Conservation (phyloP, 2,888 invertebrate species). For the Cecidostiba fungosa region DNA sequence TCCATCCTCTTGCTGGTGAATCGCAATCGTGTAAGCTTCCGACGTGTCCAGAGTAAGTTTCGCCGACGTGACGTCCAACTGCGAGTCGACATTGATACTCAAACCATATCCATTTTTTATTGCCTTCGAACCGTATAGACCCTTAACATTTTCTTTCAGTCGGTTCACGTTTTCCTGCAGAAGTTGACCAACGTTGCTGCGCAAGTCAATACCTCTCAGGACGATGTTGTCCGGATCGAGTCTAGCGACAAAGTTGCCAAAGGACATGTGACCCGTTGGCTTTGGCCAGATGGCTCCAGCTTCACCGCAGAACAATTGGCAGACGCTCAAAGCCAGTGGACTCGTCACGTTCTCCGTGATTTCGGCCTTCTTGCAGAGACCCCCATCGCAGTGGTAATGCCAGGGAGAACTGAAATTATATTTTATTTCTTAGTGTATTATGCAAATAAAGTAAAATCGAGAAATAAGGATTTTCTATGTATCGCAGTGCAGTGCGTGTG, state of each 20-base stretch:
- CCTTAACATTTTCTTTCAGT: constrained; percentile 64
- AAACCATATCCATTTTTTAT: constrained; percentile 66
- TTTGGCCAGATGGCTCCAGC: constrained; percentile 85
- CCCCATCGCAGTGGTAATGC: constrained; percentile 75
- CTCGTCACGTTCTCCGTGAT: constrained; percentile 68
- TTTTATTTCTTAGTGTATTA: neutral
- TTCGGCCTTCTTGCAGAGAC: constrained; percentile 73
- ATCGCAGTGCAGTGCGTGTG: neutral
- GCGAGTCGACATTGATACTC: constrained; percentile 67
- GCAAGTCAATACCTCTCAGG: constrained; percentile 76
- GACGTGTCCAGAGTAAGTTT: constrained; percentile 81
- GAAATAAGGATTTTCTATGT: neutral
- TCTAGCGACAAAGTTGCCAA: constrained; percentile 82
- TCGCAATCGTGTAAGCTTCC: constrained; percentile 65
- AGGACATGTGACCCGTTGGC: constrained; percentile 83
- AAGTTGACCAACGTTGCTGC: constrained; percentile 72
- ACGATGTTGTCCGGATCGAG: constrained; percentile 82
- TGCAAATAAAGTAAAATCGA: no score
- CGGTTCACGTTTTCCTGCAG: constrained; percentile 69
- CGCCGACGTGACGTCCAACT: constrained; percentile 61
- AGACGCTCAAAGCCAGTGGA: constrained; percentile 81
- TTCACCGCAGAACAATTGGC: constrained; percentile 85
- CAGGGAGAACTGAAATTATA: constrained; percentile 72
- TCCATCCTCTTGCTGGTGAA: constrained; percentile 66
- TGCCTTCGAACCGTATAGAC: constrained; percentile 10